Evolutionary conservation across 2,797 vertebrate species (phyloP).

Genomic region (Urophycis tenuis): DNA sequence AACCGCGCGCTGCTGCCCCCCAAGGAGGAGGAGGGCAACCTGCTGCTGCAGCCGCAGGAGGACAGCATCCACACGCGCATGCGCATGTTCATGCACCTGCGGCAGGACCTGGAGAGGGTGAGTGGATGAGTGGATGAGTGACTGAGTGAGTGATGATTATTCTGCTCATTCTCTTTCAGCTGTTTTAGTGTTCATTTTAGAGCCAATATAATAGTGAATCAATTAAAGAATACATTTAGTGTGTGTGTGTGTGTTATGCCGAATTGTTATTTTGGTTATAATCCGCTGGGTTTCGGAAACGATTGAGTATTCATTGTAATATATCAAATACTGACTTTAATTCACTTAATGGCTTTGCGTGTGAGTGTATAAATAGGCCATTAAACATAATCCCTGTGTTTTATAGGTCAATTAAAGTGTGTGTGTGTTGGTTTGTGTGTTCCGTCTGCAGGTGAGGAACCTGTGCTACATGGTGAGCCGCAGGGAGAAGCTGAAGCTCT

Average conservation of each 20-base stretch:
- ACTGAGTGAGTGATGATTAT: neutral
- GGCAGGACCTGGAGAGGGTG: slow-evolving; percentile 97
- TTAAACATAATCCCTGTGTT: neutral
- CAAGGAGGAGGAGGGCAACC: slow-evolving; percentile 88
- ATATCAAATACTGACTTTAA: neutral
- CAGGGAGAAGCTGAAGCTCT: slow-evolving; percentile 92
- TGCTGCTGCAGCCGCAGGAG: slow-evolving; percentile 89
- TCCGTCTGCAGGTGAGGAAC: slow-evolving; percentile 82
- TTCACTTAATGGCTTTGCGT: neutral
- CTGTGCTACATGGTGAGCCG: slow-evolving; percentile 99
- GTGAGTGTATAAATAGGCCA: neutral
- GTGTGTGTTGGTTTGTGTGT: neutral
- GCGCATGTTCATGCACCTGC: slow-evolving; percentile 99
- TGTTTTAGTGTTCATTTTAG: neutral
- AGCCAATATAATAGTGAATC: neutral
- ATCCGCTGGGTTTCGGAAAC: too few relatives aligned
- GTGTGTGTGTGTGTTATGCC: too few relatives aligned
- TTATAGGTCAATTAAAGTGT: too few relatives aligned
- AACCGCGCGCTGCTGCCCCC: slow-evolving; percentile 93
- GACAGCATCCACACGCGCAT: slow-evolving; percentile 97
- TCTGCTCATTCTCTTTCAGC: neutral
- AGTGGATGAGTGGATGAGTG: slow-evolving; percentile 21
- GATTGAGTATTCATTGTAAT: neutral
- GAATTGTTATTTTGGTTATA: too few relatives aligned
- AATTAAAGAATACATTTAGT: neutral